Evolutionary conservation across 2,113 vertebrate species (phyloP), one percentile per base, ranked within the genome.

Genomic region (Lampris megalopsis): DNA sequence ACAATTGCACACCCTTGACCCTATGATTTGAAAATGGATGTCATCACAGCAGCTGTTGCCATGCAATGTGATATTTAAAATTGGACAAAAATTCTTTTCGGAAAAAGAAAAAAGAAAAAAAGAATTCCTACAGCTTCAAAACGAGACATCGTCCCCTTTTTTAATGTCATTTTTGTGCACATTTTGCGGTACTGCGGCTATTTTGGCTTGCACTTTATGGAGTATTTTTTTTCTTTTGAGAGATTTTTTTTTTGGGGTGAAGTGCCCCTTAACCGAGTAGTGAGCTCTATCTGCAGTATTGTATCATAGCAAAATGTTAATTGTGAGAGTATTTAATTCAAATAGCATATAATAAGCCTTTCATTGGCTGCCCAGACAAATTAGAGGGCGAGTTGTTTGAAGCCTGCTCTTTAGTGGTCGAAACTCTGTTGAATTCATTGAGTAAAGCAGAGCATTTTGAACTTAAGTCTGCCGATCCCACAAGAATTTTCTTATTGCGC

Each of bases 311-410:
- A 60, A 73, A 77, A 75, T 50, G 5, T 43, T 61, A 50, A 56
- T 73, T 68, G 71, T 80, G 69, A 81, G 68, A 45, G 81, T 73
- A 69, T 82, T 79, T 82, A 9, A 83, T 79, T 79, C 24, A 83
- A 80, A 81, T 68, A 76, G 58, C 61, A 57, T 72, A 48, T 75
- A 75, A 82, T 78, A 71, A 53, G 63, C 45, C 73, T 82, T 87
- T 83, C 47, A 81, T 83, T 64, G 62, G 71, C 35, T 68, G 67
- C 80, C 72, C 77, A 77, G 82, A 62, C 35, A 76, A 75, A 75
- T 79, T 77, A 70, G 79, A 80, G 73, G 68, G 56, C 4, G 63
- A 68, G 71, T 64, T 71, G 45, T 73, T 75, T 63, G 49, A 84
- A 72, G 79, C 65, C 45, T 57, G 71, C 52, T 64, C 70, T 72